A percentile compares a stretch with the other conserved stretches of the same genome.
phyloP scores from a whole-genome alignment of 2,888 invertebrate genomes.

The Diarsia brunnea region DNA sequence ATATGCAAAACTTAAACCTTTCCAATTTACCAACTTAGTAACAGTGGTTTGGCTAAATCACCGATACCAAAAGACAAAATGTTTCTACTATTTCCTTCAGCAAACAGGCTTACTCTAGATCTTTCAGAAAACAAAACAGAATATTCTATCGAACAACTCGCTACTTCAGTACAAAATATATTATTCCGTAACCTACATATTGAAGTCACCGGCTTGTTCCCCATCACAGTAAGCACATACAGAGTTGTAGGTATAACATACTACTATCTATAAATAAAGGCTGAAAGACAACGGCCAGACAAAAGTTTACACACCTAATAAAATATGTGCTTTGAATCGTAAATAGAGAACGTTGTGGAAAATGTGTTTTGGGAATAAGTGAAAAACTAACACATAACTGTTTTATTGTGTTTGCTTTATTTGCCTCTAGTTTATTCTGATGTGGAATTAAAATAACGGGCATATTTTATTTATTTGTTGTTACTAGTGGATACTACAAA shows the following conservation, averaged over 20 bases:
- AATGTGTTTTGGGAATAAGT: constrained; percentile 56
- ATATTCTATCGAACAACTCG: constrained; percentile 22
- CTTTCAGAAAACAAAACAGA: constrained; percentile 38
- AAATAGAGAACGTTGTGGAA: constrained; percentile 48
- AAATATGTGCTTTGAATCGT: constrained; percentile 67
- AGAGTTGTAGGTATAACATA: constrained; percentile 41
- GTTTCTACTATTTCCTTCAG: no score
- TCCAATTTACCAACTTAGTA: neutral
- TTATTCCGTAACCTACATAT: constrained; percentile 38
- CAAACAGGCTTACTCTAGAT: neutral
- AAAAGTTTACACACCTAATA: constrained; percentile 66
- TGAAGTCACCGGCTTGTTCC: constrained; percentile 22
- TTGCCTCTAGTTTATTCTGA: constrained; percentile 34
- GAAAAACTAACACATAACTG: constrained; percentile 46
- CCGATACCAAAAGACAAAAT: neutral
- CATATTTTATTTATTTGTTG: constrained; percentile 7
- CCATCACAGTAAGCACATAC: constrained; percentile 39
- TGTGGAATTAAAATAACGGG: constrained; percentile 41
- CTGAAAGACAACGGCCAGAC: constrained; percentile 59
- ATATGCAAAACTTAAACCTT: neutral
- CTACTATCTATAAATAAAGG: constrained; percentile 52
- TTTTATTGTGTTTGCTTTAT: constrained; percentile 45
- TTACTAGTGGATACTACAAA: neutral
- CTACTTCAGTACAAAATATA: constrained; percentile 26
- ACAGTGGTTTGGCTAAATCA: no score